A percentile compares a stretch with the other conserved stretches of the same genome.
These are phyloP conservation scores for Arothron firmamentum DNA, from an alignment of 2,113 vertebrate species.

Conservation along the genomic window DNA sequence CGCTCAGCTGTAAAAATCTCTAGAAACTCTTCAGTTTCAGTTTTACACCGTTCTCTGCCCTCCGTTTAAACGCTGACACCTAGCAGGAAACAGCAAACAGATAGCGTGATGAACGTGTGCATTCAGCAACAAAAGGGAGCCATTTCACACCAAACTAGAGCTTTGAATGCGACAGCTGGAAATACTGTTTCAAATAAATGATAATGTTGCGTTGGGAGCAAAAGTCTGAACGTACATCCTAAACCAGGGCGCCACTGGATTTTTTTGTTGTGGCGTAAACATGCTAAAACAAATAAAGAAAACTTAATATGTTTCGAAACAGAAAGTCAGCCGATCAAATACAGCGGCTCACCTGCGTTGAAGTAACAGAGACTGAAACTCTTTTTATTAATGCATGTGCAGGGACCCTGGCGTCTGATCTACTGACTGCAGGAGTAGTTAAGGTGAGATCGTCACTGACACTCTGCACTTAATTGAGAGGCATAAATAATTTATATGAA, in stretches of 20 bases:
- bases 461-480: constrained; percentile 40
- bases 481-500: constrained; percentile 49
- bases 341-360: no score
- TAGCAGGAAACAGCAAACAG: not conserved
- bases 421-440: constrained; percentile 3
- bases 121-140: not conserved
- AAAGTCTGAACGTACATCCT: no score
- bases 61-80: not conserved
- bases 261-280: no score
- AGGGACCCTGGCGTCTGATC: constrained; percentile 5
- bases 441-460: constrained; percentile 30
- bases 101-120: not conserved
- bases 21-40: not conserved
- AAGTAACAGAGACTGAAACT: not conserved
- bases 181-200: not conserved
- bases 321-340: no score
- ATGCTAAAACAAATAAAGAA: no score
- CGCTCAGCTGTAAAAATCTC: no score
- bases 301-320: no score
- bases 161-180: not conserved
- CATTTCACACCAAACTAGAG: not conserved
- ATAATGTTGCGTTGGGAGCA: not conserved
- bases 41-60: no score
- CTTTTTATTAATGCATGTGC: not conserved
- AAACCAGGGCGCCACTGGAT: no score